Conservation (phyloP, 2,797 vertebrate species). For the Vireo griseus region DNA sequence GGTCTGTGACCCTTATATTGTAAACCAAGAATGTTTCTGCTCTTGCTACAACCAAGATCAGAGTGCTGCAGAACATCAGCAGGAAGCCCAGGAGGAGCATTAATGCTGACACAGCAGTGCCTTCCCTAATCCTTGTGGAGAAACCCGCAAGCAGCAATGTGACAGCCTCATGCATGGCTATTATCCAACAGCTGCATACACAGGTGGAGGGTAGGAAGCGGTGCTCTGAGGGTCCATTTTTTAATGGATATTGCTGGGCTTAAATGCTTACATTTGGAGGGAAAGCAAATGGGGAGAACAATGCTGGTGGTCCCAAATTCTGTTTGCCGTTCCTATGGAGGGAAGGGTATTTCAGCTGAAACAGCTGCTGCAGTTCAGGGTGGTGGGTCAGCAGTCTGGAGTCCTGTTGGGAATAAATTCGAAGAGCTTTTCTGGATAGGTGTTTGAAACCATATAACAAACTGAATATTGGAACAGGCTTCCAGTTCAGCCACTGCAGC, state of each 20-base stretch:
- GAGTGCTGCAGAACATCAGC: not conserved
- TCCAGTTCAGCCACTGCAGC: not conserved
- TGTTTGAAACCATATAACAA: not conserved
- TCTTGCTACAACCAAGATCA: fast-evolving
- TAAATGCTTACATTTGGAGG: not conserved
- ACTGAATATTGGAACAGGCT: not conserved
- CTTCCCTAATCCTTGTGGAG: not conserved
- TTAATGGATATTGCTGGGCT: not conserved
- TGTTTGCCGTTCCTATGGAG: not conserved
- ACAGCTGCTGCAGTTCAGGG: not conserved
- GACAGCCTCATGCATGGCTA: not conserved
- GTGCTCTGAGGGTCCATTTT: not conserved
- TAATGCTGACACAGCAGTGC: not conserved
- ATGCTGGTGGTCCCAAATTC: not conserved
- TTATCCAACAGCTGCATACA: not conserved
- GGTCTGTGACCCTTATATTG: fast-evolving
- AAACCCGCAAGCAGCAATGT: not conserved
- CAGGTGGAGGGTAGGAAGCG: not conserved
- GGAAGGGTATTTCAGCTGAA: not conserved
- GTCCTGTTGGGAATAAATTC: not conserved
- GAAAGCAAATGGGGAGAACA: not conserved
- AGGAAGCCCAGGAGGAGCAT: not conserved
- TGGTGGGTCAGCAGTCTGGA: not conserved
- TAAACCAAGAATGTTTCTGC: not conserved
- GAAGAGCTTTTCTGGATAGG: fast-evolving